A percentile compares a stretch with the other conserved stretches of the same genome.
phyloP scores from a whole-genome alignment of 35 echinoderm and acorn worm genomes.

The Holothuria glaberrima region DNA sequence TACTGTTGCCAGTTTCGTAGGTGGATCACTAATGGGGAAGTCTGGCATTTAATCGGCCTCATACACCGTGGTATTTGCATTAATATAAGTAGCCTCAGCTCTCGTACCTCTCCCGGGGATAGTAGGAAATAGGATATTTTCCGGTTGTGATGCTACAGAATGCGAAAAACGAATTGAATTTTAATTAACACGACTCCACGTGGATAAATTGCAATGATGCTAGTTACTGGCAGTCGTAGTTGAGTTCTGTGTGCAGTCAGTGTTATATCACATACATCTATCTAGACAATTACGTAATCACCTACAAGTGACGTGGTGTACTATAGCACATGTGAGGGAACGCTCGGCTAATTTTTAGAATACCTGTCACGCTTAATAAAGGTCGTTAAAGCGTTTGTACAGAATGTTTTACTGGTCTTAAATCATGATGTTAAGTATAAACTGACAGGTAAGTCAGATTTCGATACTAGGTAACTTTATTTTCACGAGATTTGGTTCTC shows the following conservation, averaged over 20 bases:
- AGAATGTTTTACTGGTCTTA: no score
- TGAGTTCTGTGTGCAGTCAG: no score
- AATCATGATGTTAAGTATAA: no score
- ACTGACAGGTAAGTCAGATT: no score
- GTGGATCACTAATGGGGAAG: neutral
- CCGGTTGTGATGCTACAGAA: slow-evolving; percentile 42
- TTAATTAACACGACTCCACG: slow-evolving; percentile 30
- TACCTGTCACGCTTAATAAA: neutral
- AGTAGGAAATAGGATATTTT: slow-evolving; percentile 43
- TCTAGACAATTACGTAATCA: neutral
- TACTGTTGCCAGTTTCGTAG: neutral
- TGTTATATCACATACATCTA: no score
- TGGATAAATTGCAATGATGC: slow-evolving; percentile 12
- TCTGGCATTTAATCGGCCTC: neutral
- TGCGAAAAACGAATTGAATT: slow-evolving; percentile 47
- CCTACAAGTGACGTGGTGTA: neutral
- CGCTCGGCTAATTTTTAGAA: no score
- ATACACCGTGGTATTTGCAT: slow-evolving; percentile 9
- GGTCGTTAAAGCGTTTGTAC: neutral
- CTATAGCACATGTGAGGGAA: no score
- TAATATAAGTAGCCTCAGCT: slow-evolving; percentile 33
- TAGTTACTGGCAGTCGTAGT: no score
- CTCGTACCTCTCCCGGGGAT: slow-evolving; percentile 9
- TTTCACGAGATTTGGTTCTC: no score
- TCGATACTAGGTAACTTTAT: no score